Evolutionary conservation across 2,797 vertebrate genomes (phyloP).

Genomic region (Semaprochilodus insignis): DNA sequence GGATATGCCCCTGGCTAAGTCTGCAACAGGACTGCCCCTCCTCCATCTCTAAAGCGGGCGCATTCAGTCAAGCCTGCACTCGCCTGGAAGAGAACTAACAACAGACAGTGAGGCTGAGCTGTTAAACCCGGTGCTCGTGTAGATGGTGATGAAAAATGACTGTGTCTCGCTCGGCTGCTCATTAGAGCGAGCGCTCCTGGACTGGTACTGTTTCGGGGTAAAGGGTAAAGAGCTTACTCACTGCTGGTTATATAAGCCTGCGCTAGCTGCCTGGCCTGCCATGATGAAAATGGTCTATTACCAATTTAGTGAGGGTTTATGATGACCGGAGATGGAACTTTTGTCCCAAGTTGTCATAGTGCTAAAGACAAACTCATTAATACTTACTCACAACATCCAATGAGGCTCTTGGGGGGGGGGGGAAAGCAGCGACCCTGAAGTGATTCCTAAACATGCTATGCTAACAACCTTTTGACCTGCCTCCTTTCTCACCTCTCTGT

Average conservation of each 20-base stretch:
- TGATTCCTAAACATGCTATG: not conserved
- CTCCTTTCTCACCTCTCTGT: not conserved
- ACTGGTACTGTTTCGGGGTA: not conserved
- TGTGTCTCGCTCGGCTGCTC: not conserved
- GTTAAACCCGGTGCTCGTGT: conserved; percentile 7
- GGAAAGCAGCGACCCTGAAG: not conserved
- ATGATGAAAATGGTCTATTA: not conserved
- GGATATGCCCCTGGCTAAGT: conserved; percentile 7
- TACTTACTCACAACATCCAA: not conserved
- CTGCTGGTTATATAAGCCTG: not conserved
- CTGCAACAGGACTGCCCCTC: conserved; percentile 5
- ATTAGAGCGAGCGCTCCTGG: not conserved
- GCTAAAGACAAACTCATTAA: not conserved
- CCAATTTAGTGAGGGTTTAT: not conserved
- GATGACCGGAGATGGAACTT: not conserved
- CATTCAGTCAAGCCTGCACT: conserved; percentile 38
- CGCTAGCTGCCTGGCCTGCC: not conserved
- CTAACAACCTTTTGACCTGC: not conserved
- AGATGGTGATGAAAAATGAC: conserved; percentile 7
- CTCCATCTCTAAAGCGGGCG: conserved; percentile 7
- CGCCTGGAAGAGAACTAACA: conserved; percentile 23
- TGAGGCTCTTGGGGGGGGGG: no score
- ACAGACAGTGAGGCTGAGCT: conserved; percentile 7
- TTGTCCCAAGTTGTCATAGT: not conserved
- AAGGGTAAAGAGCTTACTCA: conserved; percentile 5